Base-by-base conservation (phyloP, 2,113 vertebrate genomes). In the Indicator indicator region DNA sequence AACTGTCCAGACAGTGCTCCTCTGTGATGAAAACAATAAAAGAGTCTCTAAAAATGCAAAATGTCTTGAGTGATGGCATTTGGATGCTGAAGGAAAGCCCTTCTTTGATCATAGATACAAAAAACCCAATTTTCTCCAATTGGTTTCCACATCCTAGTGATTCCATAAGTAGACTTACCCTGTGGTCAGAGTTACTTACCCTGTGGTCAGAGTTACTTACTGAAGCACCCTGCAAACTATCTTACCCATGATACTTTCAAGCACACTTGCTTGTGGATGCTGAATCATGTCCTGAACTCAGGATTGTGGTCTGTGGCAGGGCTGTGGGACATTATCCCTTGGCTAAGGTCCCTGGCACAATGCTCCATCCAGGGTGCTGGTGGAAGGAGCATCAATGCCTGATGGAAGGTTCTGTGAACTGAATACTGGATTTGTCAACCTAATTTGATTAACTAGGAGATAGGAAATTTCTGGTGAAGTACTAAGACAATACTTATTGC, bases 211-310 rank as follows among this genome's bases (percentile, higher is more conserved):
- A 46, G 54, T 23, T 88, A 59, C 36, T 81, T 40, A 55, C 30
- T 36, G 60, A 64, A 92, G 38, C 8, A 12, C 28, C 44, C 52
- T 54, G 21, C 10, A 76, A 52, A 32, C 11, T 9, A 4, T 2
- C 0, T 46, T 69, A 13, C 54, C 63, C 6, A 0, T 3, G 2
- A 18, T 20, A 20, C 1, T 23, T 81, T 16, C 60, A 52, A 73
- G 24, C n/a, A 32, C 1, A 4, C 30, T 38, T 44, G n/a, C 9
- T 50, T 12, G 0, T 23, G 54, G 44, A 12, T 74, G 38, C 28
- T 2, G 4, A 21, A 4, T 36, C 5, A 2, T 63, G 21, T 15
- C 69, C 52, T 83, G 30, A 67, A 6, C 36, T 38, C 71, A 1
- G 32, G 28, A 36, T 38, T 44, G 23, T 13, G 62, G 18, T 2